Base-by-base conservation (phyloP, 2,888 invertebrate genomes). In the Drosophila mimica region DNA sequence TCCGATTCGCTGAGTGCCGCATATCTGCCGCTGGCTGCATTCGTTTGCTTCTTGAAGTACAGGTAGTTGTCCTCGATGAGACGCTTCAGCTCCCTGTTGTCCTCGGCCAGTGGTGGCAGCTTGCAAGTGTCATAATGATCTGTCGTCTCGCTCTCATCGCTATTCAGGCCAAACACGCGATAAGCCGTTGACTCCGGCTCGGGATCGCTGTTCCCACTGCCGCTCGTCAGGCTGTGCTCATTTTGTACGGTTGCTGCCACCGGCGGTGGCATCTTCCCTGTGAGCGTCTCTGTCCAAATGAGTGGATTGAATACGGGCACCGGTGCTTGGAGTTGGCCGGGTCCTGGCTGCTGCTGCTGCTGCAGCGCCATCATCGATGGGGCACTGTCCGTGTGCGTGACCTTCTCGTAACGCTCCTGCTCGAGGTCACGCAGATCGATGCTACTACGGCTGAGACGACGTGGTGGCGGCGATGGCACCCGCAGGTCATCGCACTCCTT, bases 341-440 rank as follows among this genome's bases (percentile, higher is more conserved):
- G 52, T 0, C 62, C 63, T 2, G 73, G 72, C 67, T 87, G 89
- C 74, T 89, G 89, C 53, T 88, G 89, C 53, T 88, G 89, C 53
- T 91, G 93, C 52, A 93, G 75, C 0, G 93, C 92, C 79, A 93
- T 93, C 93, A 93, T 93, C 25, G 93, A 93, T 4, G 93, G 93
- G 7, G 93, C 93, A 75, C 93, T 93, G 74, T 93, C 93, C 6
- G 93, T 93, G 76, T 93, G 93, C 28, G 92, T 92, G 65, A 93
- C 93, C 80, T 93, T 93, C 70, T 93, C 93, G 61, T 93, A 93
- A 28, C 92, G 92, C 74, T 93, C 93, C 78, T 93, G 93, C 72
- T 93, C 93, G 60, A 93, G 85, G 83, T 93, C 93, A 59, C 93
- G 92, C 63, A 93, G 83, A 82, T 93, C 93, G 70, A 93, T 93